Evolutionary conservation across 2,797 vertebrate genomes (phyloP), one percentile per base, ranked within the genome.

Genomic region (Pseudopleuronectes americanus): DNA sequence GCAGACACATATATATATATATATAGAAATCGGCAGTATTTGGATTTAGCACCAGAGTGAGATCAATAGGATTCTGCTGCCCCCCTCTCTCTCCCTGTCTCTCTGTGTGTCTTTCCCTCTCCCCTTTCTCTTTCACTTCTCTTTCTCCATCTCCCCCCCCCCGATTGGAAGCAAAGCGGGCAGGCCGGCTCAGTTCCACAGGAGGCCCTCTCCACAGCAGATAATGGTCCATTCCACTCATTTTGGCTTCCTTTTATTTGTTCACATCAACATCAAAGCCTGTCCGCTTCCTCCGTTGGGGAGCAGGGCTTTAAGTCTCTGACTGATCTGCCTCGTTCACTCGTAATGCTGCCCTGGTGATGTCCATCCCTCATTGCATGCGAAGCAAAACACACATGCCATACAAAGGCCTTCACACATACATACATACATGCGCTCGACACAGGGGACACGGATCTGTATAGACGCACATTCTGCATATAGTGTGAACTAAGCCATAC

Each of bases 191-290:
- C 68, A 49, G 72, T 82, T 90, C 85, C 87, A 87, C 62, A 76
- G 79, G 76, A 85, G 84, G 77, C 68, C 82, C 80, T 83, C 84
- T 88, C 85, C 77, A 22, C 72, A 56, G 82, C 75, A 88, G 88
- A 91, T 90, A 91, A 89, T 88, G 81, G 84, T 82, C 81, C 87
- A 83, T 85, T 88, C 86, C 83, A 62, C 84, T 91, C 87, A 80
- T 90, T 91, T 87, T 90, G 89, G 84, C 85, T 84, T 74, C 86
- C 85, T 90, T 91, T 90, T 92, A 91, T 93, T 92, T 93, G 92
- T 87, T 91, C 90, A 84, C 87, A 89, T 92, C 86, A 90, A 93
- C 91, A 92, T 93, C 92, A 93, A 93, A 93, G 92, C 80, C 71
- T 83, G 84, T 84, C 84, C 68, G 28, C 74, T 71, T 77, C 74